phyloP scores from a whole-genome alignment of 2,113 vertebrate genomes.

The Apteryx mantelli region DNA sequence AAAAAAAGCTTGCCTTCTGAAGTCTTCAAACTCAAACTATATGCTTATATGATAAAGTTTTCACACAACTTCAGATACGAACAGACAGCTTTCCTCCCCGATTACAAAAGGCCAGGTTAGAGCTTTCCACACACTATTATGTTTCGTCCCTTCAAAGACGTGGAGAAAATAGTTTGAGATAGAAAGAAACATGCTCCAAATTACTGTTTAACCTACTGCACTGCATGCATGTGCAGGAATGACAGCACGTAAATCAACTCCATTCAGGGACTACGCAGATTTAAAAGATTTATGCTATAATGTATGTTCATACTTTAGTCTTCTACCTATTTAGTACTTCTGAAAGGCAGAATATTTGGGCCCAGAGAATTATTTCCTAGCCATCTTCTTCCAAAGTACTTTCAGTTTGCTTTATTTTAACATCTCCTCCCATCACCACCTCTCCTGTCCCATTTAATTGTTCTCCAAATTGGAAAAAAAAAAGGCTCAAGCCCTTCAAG shows the following conservation, averaged over 20 bases:
- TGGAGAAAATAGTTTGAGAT: conserved; percentile 27
- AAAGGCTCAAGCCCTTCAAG: not conserved
- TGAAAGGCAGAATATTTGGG: not conserved
- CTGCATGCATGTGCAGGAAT: not conserved
- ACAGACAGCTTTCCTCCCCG: not conserved
- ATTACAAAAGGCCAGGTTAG: not conserved
- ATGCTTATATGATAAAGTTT: not conserved
- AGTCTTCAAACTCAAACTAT: conserved; percentile 26
- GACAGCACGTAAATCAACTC: not conserved
- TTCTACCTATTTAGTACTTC: not conserved
- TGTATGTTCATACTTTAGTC: not conserved
- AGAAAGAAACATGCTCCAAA: not conserved
- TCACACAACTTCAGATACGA: not conserved
- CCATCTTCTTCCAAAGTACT: not conserved
- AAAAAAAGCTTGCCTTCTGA: not conserved
- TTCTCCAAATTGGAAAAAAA: not conserved
- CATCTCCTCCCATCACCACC: not conserved
- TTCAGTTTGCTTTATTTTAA: not conserved
- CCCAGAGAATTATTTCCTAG: not conserved
- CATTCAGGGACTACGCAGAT: not conserved
- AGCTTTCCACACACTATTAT: not conserved
- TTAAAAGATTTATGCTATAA: not conserved
- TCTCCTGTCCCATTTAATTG: not conserved
- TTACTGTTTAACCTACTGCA: not conserved
- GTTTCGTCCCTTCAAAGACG: conserved; percentile 18